Conservation (phyloP, 1,140 invertebrate genomes). For the Drosophila sproati region DNA sequence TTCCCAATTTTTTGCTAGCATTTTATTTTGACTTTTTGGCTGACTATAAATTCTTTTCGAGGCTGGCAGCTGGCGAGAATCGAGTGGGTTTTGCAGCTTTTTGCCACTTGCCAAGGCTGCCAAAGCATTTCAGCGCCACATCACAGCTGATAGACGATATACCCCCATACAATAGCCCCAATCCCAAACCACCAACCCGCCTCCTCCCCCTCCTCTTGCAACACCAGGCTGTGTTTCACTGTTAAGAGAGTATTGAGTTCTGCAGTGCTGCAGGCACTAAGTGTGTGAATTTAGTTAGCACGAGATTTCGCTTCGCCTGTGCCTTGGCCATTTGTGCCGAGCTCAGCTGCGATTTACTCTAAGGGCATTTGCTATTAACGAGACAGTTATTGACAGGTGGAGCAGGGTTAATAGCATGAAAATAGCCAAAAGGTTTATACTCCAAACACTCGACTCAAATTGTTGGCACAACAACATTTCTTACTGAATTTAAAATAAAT, state of each 20-base stretch:
- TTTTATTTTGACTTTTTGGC: slow-evolving; percentile 47
- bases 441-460: slow-evolving; percentile 1
- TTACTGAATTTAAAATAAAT: too few relatives aligned
- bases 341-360: slow-evolving; percentile 42
- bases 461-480: background rate
- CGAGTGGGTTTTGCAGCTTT: slow-evolving; percentile 50
- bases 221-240: slow-evolving; percentile 1
- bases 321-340: slow-evolving; percentile 3
- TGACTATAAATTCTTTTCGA: slow-evolving; percentile 40
- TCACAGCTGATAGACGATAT: slow-evolving; percentile 49
- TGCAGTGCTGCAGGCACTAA: slow-evolving; percentile 48
- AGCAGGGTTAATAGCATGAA: slow-evolving; percentile 5
- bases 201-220: background rate
- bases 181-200: background rate
- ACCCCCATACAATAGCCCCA: background rate
- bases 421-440: slow-evolving; percentile 9
- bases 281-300: slow-evolving; percentile 51
- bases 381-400: slow-evolving; percentile 51
- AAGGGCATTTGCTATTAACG: slow-evolving; percentile 45
- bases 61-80: slow-evolving; percentile 30
- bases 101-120: slow-evolving; percentile 49
- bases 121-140: slow-evolving; percentile 49
- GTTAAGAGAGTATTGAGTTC: slow-evolving; percentile 12
- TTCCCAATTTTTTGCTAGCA: slow-evolving; percentile 12
- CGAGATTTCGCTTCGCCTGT: slow-evolving; percentile 28